These are phyloP conservation scores for Euthynnus affinis DNA, from an alignment of 2,797 vertebrate species.

Conservation along the genomic window DNA sequence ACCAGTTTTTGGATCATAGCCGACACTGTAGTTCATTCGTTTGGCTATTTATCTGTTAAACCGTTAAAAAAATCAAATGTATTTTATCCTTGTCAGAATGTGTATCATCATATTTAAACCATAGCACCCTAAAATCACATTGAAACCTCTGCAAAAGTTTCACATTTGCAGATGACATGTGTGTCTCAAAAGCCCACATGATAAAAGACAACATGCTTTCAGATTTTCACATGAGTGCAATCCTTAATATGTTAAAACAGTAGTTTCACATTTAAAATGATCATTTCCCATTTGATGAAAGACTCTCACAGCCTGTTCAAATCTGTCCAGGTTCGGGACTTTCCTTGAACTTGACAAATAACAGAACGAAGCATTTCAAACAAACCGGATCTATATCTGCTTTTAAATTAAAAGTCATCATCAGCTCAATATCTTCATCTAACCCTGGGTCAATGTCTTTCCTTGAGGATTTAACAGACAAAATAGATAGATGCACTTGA, in stretches of 20 bases:
- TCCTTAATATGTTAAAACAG: too few relatives aligned
- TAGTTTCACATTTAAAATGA: too few relatives aligned
- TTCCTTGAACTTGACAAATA: background rate
- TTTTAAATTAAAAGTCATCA: slow-evolving; percentile 34
- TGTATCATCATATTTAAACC: background rate
- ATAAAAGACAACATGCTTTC: too few relatives aligned
- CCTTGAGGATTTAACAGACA: slow-evolving; percentile 12
- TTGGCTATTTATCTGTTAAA: background rate
- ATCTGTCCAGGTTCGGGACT: background rate
- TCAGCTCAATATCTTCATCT: slow-evolving; percentile 24
- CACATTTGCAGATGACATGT: too few relatives aligned
- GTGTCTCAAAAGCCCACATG: too few relatives aligned
- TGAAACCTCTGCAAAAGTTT: background rate
- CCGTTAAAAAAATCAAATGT: too few relatives aligned
- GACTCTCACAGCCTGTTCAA: too few relatives aligned
- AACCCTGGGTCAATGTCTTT: slow-evolving; percentile 10
- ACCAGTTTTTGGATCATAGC: background rate
- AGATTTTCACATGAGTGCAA: too few relatives aligned
- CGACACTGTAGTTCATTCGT: too few relatives aligned
- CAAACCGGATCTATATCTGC: slow-evolving; percentile 9
- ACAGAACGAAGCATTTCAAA: background rate
- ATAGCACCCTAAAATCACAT: background rate
- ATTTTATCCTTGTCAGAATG: background rate
- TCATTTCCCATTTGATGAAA: too few relatives aligned
- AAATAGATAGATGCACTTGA: slow-evolving; percentile 9